Evolutionary conservation across 2,113 vertebrate species (phyloP), one percentile per base, ranked within the genome.

Genomic region (Anser brachyrhynchus): DNA sequence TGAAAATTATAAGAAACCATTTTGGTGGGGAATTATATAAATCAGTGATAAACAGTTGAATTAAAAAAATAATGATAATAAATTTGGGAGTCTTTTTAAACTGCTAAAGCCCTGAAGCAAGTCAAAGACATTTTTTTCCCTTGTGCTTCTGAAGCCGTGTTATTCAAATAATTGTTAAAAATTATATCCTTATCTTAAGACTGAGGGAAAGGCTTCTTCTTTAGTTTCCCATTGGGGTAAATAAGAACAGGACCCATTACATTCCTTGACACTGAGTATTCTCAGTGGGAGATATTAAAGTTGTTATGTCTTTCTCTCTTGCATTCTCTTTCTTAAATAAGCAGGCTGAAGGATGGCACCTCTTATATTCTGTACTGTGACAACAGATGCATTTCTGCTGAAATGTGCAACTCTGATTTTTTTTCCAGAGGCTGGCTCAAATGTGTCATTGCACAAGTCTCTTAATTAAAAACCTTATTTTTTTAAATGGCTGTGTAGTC

Each of bases 401-500:
- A 94, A 87, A 94, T 37, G 39, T 54, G 65, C 80, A 78, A 64
- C n/a, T 83, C 46, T 17, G 23, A 65, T 6, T 33, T 43, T 89
- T 90, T 84, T 94, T 78, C 57, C 73, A 85, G 33, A 71, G 64
- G 29, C 55, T 93, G 61, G 65, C 22, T 77, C 51, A 52, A 87
- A 86, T 61, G 73, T 86, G 28, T 87, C 52, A 66, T 69, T 69
- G 62, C 39, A 81, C 58, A 93, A 74, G 33, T 17, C 46, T 90
- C 89, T 89, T 76, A 79, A 83, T 91, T 82, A 82, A 77, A 95
- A 84, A 23, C 22, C 18, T 67, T 31, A 44, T 54, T 87, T 91
- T 91, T 49, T 76, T 87, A 74, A 41, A n/a, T 33, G 54, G n/a
- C 77, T 87, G 54, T 84, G 21, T 87, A 81, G 84, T 87, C 57